Conservation (phyloP, 2,888 invertebrate species). For the Elmis aenea region DNA sequence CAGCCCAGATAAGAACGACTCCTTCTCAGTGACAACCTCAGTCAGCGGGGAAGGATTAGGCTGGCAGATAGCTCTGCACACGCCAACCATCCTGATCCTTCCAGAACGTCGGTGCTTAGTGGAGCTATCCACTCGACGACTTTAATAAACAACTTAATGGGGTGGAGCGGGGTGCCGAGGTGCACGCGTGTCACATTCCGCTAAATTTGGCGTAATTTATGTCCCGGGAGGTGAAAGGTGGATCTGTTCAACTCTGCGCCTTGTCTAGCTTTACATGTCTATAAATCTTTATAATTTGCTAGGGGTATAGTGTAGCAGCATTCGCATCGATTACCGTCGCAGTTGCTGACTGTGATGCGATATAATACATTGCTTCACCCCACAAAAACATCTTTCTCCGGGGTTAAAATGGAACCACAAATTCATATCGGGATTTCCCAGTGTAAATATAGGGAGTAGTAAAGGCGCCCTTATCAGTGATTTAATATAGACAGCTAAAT, state of each 20-base stretch:
- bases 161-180: conserved; percentile 33
- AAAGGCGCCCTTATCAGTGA: conserved; percentile 8
- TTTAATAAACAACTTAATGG: conserved; percentile 38
- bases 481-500: conserved; percentile 15
- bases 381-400: conserved; percentile 2
- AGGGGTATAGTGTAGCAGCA: conserved; percentile 30
- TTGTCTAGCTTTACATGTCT: conserved; percentile 34
- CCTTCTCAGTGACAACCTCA: conserved; percentile 11
- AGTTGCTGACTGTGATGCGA: conserved; percentile 28
- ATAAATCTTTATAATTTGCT: conserved; percentile 38
- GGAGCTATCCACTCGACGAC: conserved; percentile 23
- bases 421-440: conserved; percentile 7
- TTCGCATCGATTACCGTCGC: conserved; percentile 29
- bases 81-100: conserved; percentile 11
- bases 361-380: conserved; percentile 28
- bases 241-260: conserved; percentile 31
- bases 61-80: conserved; percentile 11
- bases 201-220: conserved; percentile 38
- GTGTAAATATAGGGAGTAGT: no score
- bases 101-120: conserved; percentile 10
- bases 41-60: conserved; percentile 13
- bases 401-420: conserved; percentile 6
- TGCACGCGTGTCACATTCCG: conserved; percentile 34
- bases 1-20: conserved; percentile 12
- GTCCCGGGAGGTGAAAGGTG: conserved; percentile 23